phyloP scores from a whole-genome alignment of 2,797 vertebrate genomes.

The Taenioides sp. region DNA sequence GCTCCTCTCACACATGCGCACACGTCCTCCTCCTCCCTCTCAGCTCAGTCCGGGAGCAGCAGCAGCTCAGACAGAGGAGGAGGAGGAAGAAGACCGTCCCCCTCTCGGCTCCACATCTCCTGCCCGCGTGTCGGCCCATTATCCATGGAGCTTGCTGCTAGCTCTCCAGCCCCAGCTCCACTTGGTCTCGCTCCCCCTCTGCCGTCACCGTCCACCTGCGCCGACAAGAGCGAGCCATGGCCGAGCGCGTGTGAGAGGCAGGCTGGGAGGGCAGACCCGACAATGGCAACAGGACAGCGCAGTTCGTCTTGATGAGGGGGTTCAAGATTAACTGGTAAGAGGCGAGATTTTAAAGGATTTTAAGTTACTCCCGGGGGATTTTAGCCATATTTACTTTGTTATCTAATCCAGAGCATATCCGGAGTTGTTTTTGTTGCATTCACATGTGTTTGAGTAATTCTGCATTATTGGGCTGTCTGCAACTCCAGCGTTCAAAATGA shows the following conservation, averaged over 20 bases:
- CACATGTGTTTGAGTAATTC: no score
- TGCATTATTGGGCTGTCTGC: no score
- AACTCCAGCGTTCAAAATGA: no score
- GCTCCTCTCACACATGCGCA: slow-evolving; percentile 24
- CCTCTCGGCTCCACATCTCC: slow-evolving; percentile 15
- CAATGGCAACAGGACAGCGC: slow-evolving; percentile 71
- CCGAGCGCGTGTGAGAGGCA: slow-evolving; percentile 67
- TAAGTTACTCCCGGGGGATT: no score
- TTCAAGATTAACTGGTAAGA: slow-evolving; percentile 92
- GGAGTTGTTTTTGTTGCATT: no score
- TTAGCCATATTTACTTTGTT: no score
- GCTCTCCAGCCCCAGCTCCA: slow-evolving; percentile 24
- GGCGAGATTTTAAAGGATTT: not conserved
- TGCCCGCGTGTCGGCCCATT: slow-evolving; percentile 23
- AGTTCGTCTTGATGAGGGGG: slow-evolving; percentile 88
- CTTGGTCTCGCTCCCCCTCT: slow-evolving; percentile 27
- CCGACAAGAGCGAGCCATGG: slow-evolving; percentile 70
- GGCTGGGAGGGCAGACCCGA: slow-evolving; percentile 73
- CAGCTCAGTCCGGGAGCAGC: slow-evolving; percentile 15
- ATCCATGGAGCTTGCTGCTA: slow-evolving; percentile 56
- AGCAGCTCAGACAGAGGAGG: not conserved
- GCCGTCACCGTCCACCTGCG: slow-evolving; percentile 28
- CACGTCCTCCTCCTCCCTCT: slow-evolving; percentile 1
- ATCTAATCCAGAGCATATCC: no score
- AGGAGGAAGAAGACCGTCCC: slow-evolving; percentile 6